Base-by-base conservation (phyloP, 1,140 invertebrate genomes). In the Sipha flava region DNA sequence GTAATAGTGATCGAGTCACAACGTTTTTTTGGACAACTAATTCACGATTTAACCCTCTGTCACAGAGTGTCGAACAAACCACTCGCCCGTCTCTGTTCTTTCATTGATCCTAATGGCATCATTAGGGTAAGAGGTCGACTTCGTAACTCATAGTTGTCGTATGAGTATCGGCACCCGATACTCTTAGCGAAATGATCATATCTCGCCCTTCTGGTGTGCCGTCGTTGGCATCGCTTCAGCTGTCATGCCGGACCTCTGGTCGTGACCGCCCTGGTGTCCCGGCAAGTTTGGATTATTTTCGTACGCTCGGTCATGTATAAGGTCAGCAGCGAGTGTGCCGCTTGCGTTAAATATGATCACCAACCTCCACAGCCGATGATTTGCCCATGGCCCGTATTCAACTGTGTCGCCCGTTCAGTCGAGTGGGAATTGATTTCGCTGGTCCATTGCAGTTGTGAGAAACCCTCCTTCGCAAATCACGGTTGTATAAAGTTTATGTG, bases 201-300 rank as follows among this genome's bases (percentile, higher is more conserved):
- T 4, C 31, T 70, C 0, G 66, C 66, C n/a, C 21, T 70, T 14
- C 26, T 70, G 31, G 0, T 70, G n/a, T 70, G 12, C 43, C n/a
- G 14, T 3, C 34, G 18, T 9, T 70, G 34, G 34, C 18, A 70
- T 43, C 29, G 12, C 2, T 1, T 70, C 0, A 21, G 23, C 21
- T 45, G 18, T 21, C 66, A 70, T n/a, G 14, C 66, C 23, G 66
- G 66, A 40, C 34, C 66, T 12, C 12, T 3, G 6, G 12, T 59
- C 29, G 29, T 59, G 57, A 59, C 29, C 18, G 21, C 47, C n/a
- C n/a, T 52, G 47, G n/a, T 52, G 9, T 52, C 47, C 47, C 47
- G 47, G 21, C 57, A 81, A 40, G 85, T 81, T 75, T 86, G 85
- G 85, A 84, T 85, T 18, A 7, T 84, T 3, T 54, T 79, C 18